phyloP scores from a whole-genome alignment of 2,797 vertebrate genomes.

The Argya squamiceps region DNA sequence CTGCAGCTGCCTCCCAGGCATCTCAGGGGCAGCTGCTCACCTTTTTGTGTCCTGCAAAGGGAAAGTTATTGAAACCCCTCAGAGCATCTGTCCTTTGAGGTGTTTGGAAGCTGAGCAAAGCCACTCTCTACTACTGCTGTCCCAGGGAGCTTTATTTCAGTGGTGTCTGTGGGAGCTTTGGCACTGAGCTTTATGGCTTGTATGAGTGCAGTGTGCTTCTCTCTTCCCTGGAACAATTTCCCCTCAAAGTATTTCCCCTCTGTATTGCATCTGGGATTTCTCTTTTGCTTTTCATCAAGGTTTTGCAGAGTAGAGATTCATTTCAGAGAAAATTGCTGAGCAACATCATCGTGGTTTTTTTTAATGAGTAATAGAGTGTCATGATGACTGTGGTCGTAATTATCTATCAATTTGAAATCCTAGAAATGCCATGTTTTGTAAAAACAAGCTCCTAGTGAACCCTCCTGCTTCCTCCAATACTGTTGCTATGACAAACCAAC shows the following conservation, averaged over 20 bases:
- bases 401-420: neutral
- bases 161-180: neutral
- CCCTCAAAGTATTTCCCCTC: neutral
- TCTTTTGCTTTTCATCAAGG: neutral
- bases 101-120: neutral
- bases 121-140: neutral
- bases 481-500: neutral
- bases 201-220: accelerated
- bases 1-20: neutral
- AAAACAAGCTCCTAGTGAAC: neutral
- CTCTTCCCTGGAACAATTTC: accelerated
- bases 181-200: neutral
- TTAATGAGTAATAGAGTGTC: neutral
- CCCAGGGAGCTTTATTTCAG: neutral
- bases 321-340: neutral
- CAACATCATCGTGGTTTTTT: neutral
- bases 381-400: neutral
- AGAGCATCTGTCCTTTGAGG: neutral
- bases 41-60: neutral
- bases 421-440: neutral
- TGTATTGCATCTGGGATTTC: neutral
- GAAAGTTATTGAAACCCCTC: neutral
- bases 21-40: neutral
- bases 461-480: neutral
- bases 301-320: neutral